Conservation (phyloP, 2,888 invertebrate genomes). For the Pammene fasciana region DNA sequence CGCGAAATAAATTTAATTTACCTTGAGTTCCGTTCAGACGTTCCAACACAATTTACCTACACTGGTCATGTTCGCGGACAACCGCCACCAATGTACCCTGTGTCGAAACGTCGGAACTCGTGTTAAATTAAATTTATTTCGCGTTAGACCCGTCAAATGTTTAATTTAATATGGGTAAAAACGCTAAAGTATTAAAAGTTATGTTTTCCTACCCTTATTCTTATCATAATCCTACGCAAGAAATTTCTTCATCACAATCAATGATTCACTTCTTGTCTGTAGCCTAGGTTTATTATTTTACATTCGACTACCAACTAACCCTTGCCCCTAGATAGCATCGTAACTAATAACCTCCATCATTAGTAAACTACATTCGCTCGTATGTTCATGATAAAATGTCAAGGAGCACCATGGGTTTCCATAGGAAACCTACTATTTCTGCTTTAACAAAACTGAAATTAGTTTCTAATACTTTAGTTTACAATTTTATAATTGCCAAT, state of each 20-base stretch:
- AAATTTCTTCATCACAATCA: slow-evolving; percentile 22
- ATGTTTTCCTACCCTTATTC: background rate
- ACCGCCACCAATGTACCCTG: no score
- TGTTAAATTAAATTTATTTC: no score
- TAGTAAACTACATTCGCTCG: slow-evolving; percentile 30
- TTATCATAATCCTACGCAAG: background rate
- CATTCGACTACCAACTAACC: slow-evolving; percentile 38
- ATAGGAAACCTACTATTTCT: slow-evolving; percentile 4
- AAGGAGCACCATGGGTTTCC: slow-evolving; percentile 30
- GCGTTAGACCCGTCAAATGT: no score
- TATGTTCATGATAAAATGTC: slow-evolving; percentile 33
- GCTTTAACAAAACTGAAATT: background rate
- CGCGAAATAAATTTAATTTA: no score
- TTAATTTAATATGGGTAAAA: no score
- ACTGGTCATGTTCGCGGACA: no score
- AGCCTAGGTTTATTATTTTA: slow-evolving; percentile 34
- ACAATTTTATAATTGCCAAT: no score
- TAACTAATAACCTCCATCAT: slow-evolving; percentile 37
- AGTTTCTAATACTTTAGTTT: no score
- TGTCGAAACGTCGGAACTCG: no score
- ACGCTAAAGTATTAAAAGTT: background rate
- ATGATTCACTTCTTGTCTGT: slow-evolving; percentile 10
- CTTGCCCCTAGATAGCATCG: slow-evolving; percentile 27
- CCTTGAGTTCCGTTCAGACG: no score
- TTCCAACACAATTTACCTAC: no score